A percentile compares a stretch with the other conserved stretches of the same genome.
phyloP scores from a whole-genome alignment of 2,113 vertebrate genomes.

The Hippoglossus stenolepis region DNA sequence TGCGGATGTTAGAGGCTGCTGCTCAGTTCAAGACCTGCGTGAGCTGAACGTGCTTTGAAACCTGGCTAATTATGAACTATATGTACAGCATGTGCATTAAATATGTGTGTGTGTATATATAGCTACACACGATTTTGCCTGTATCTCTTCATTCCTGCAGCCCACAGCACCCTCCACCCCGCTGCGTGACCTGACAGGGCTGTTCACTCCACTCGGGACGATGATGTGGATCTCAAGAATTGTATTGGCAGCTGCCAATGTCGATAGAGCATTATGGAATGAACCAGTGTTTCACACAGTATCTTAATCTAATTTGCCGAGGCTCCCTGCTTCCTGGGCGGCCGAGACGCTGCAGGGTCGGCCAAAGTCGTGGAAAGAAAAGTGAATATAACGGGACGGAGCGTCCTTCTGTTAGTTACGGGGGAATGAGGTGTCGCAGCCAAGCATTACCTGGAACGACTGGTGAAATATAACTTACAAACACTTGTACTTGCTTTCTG shows the following conservation, averaged over 20 bases:
- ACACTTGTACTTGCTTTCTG: neutral
- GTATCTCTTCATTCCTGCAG: constrained; percentile 34
- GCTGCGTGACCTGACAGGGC: constrained; percentile 73
- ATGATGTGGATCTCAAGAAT: constrained; percentile 82
- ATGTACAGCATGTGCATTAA: constrained; percentile 11
- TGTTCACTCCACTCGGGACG: constrained; percentile 79
- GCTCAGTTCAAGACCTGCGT: constrained; percentile 8
- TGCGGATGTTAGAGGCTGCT: constrained; percentile 6
- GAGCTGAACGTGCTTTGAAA: neutral
- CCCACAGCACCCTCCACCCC: constrained; percentile 53
- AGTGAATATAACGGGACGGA: constrained; percentile 61
- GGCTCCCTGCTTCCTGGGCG: constrained; percentile 71
- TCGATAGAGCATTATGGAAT: constrained; percentile 81
- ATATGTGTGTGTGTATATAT: constrained; percentile 20
- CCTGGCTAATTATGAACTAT: constrained; percentile 5
- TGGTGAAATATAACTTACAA: neutral
- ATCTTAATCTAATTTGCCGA: constrained; percentile 82
- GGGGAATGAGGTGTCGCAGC: neutral
- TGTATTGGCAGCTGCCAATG: constrained; percentile 89
- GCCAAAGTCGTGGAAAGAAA: constrained; percentile 74
- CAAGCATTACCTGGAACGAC: neutral
- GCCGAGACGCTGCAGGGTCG: constrained; percentile 68
- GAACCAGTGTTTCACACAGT: constrained; percentile 84
- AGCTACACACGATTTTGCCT: constrained; percentile 44
- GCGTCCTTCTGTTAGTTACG: constrained; percentile 57